A percentile compares a stretch with the other conserved stretches of the same genome.
These are phyloP conservation scores for Heliconius charithonia DNA, from an alignment of 2,888 invertebrate species.

Conservation along the genomic window DNA sequence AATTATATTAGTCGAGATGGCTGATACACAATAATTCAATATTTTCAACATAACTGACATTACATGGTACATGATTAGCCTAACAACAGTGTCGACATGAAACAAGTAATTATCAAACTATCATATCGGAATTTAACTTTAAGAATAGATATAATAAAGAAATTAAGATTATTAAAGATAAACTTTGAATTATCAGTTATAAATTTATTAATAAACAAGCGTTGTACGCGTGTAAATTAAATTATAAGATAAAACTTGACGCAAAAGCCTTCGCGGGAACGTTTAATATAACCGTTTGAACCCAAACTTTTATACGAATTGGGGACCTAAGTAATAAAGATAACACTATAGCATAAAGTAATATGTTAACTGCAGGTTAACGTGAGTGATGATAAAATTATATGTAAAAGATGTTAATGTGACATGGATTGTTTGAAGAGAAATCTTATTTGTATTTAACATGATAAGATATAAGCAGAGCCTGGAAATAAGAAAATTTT, in stretches of 20 bases:
- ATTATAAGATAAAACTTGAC: conserved; percentile 75
- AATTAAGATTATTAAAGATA: conserved; percentile 72
- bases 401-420: conserved; percentile 49
- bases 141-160: conserved; percentile 67
- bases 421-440: conserved; percentile 47
- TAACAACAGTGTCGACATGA: conserved; percentile 47
- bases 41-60: conserved; percentile 40
- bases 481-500: conserved; percentile 49
- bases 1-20: conserved; percentile 36
- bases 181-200: conserved; percentile 65
- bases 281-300: conserved; percentile 68
- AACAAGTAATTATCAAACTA: conserved; percentile 52
- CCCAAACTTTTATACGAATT: conserved; percentile 56
- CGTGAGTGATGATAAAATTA: conserved; percentile 52
- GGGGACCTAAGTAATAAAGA: conserved; percentile 60
- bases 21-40: conserved; percentile 44
- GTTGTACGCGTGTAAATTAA: conserved; percentile 72
- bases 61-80: conserved; percentile 46
- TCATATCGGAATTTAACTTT: conserved; percentile 50
- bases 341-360: conserved; percentile 56
- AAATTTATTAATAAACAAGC: conserved; percentile 69
- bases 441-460: conserved; percentile 45
- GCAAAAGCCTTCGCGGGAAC: conserved; percentile 62
- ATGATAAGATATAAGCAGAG: conserved; percentile 47
- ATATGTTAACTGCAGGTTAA: conserved; percentile 56